phyloP scores from a whole-genome alignment of 2,797 vertebrate genomes.

The Carduelis carduelis region DNA sequence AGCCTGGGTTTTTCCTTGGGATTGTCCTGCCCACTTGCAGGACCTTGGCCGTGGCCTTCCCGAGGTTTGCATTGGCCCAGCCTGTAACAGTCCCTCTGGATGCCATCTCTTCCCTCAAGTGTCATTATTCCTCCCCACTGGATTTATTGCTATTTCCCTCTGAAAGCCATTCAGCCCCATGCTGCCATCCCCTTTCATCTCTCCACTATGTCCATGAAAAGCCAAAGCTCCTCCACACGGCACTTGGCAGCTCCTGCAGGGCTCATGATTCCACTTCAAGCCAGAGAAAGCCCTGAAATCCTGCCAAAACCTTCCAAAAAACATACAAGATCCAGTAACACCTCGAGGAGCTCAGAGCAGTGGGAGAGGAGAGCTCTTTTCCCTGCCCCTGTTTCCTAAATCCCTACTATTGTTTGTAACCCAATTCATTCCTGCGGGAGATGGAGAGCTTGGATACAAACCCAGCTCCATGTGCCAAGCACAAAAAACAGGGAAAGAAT shows the following conservation, averaged over 20 bases:
- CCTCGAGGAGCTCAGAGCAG: neutral
- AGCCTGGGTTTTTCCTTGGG: neutral
- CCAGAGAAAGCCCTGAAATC: neutral
- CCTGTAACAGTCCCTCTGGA: rapidly evolving
- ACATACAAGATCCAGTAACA: neutral
- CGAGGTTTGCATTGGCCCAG: neutral
- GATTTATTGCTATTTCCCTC: neutral
- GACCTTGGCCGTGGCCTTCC: neutral
- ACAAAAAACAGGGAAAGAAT: rapidly evolving
- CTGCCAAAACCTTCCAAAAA: neutral
- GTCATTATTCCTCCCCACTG: neutral
- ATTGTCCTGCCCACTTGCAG: neutral
- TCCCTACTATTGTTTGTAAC: neutral
- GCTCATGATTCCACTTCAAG: rapidly evolving
- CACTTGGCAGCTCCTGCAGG: neutral
- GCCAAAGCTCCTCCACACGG: neutral
- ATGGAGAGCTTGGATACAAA: neutral
- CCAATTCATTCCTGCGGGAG: neutral
- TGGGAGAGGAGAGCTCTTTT: neutral
- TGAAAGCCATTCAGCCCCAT: neutral
- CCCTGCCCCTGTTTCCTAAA: neutral
- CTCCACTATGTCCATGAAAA: neutral
- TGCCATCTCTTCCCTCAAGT: neutral
- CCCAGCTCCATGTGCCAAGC: neutral
- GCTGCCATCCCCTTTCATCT: neutral